Conservation (phyloP, 2,797 vertebrate species). For the Tadarida brasiliensis region DNA sequence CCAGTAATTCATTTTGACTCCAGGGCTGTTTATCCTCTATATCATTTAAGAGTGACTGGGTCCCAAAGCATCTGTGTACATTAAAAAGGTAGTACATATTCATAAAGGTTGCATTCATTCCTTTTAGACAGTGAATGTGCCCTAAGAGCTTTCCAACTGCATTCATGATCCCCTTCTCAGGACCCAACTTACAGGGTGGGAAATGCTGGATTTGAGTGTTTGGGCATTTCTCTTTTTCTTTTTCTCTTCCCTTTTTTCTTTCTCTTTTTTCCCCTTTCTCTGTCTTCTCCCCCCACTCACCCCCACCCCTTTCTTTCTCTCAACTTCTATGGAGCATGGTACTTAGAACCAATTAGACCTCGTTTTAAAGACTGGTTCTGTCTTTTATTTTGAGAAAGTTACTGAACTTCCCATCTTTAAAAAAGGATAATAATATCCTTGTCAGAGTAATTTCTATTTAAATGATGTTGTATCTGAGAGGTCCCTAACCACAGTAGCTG, state of each 20-base stretch:
- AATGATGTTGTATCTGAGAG: slow-evolving; percentile 1
- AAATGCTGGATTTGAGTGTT: not conserved
- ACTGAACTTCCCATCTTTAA: not conserved
- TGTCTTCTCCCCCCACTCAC: fast-evolving
- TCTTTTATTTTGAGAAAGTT: slow-evolving; percentile 35
- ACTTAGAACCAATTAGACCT: not conserved
- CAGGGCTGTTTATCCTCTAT: not conserved
- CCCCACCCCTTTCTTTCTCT: not conserved
- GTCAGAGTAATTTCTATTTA: not conserved
- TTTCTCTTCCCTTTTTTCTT: not conserved
- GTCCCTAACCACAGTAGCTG: not conserved
- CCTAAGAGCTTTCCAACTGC: not conserved
- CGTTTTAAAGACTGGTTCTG: not conserved
- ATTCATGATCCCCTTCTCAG: not conserved
- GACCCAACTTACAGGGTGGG: not conserved
- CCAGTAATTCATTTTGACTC: not conserved
- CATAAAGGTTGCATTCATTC: not conserved
- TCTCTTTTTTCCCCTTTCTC: too few species aligned
- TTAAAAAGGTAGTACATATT: not conserved
- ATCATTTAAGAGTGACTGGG: not conserved
- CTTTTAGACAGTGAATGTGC: not conserved
- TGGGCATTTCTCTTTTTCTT: not conserved
- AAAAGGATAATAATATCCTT: not conserved
- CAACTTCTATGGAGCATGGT: not conserved
- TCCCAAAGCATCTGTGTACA: not conserved